These are phyloP conservation scores for Pimpla rufipes DNA, from an alignment of 2,888 invertebrate genomes.

Conservation along the genomic window DNA sequence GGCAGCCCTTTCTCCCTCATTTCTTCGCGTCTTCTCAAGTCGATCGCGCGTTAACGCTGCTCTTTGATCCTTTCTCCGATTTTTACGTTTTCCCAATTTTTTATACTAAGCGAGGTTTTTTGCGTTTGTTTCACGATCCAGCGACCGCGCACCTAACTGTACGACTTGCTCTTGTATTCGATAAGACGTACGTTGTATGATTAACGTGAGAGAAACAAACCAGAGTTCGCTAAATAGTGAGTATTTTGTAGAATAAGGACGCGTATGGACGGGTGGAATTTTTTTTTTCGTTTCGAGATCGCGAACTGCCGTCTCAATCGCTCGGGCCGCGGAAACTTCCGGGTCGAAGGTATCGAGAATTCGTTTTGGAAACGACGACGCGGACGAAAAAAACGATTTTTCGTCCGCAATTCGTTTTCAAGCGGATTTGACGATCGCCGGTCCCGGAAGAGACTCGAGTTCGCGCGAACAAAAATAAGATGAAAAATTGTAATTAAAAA, in stretches of 20 bases:
- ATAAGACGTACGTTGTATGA: conserved; percentile 65
- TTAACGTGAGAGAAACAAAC: conserved; percentile 17
- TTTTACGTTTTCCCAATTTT: conserved; percentile 42
- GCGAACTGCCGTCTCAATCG: conserved; percentile 25
- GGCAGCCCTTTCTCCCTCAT: conserved; percentile 56
- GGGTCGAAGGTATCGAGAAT: neutral
- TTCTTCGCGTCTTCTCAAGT: conserved; percentile 21
- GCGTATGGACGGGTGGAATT: conserved; percentile 47
- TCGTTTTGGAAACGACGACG: conserved; percentile 17
- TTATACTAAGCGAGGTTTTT: conserved; percentile 49
- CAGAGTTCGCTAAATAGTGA: conserved; percentile 65
- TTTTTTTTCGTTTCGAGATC: conserved; percentile 45
- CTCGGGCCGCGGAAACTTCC: conserved; percentile 1
- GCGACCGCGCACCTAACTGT: conserved; percentile 61
- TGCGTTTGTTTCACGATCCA: conserved; percentile 53
- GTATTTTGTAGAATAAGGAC: conserved; percentile 68
- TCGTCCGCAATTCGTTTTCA: neutral
- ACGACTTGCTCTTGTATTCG: conserved; percentile 69
- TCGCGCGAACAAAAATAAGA: conserved; percentile 26
- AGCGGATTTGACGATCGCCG: conserved; percentile 1
- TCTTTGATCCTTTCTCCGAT: conserved; percentile 10
- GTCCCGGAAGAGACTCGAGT: conserved; percentile 32
- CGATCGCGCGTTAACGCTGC: neutral
- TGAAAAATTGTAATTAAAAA: conserved; percentile 33
- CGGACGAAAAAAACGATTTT: neutral